These are phyloP conservation scores for Athrips mouffetella DNA, from an alignment of 2,888 invertebrate species.

Conservation along the genomic window DNA sequence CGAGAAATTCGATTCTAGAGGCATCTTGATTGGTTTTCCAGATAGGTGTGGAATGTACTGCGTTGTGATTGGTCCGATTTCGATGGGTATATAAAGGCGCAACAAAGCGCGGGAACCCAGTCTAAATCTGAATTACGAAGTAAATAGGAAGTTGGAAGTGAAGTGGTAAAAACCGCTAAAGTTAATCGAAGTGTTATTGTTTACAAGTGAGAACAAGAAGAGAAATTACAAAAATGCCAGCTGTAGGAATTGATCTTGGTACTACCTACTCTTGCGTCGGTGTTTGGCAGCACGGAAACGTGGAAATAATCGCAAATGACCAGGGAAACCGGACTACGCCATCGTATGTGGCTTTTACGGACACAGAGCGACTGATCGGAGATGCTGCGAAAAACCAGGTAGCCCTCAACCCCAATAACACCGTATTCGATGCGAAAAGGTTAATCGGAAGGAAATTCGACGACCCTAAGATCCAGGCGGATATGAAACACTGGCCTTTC, in stretches of 20 bases:
- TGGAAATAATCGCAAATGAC: conserved; percentile 93
- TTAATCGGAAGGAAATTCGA: conserved; percentile 83
- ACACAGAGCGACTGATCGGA: conserved; percentile 89
- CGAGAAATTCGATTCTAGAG: no score
- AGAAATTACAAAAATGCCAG: conserved; percentile 33
- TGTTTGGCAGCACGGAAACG: conserved; percentile 83
- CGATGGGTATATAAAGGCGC: no score
- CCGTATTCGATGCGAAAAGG: conserved; percentile 82
- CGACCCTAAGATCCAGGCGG: conserved; percentile 82
- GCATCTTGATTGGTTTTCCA: no score
- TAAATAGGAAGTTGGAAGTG: no score
- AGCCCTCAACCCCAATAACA: conserved; percentile 92
- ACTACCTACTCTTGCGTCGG: conserved; percentile 51
- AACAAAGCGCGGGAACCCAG: no score
- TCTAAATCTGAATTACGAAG: no score
- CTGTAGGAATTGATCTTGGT: conserved; percentile 53
- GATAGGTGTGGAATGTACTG: no score
- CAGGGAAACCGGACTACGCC: conserved; percentile 94
- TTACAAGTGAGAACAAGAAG: neutral
- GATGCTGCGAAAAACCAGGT: conserved; percentile 91
- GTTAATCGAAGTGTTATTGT: no score
- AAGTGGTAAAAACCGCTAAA: neutral
- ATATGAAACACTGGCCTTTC: conserved; percentile 88
- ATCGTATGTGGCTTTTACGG: conserved; percentile 90
- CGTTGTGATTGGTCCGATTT: no score